phyloP scores from a whole-genome alignment of 2,113 vertebrate genomes.

The Daubentonia madagascariensis region DNA sequence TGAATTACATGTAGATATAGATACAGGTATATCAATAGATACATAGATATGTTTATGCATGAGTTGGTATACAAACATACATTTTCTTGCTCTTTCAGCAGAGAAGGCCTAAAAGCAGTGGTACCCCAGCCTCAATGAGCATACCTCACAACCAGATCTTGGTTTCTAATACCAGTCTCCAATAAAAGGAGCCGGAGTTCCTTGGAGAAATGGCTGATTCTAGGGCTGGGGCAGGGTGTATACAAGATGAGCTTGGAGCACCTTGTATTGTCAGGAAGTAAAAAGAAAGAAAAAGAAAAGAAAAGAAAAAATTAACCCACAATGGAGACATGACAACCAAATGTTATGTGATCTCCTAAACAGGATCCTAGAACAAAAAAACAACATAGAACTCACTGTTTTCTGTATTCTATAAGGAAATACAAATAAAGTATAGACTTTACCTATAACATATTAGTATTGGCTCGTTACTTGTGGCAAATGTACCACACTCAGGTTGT shows the following conservation, averaged over 20 bases:
- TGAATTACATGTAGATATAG: neutral
- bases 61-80: too few species aligned
- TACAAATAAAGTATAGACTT: neutral
- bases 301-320: neutral
- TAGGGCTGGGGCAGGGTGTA: neutral
- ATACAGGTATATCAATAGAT: neutral
- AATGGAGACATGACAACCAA: neutral
- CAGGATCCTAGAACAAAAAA: neutral
- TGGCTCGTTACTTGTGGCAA: neutral
- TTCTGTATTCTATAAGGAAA: neutral
- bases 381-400: neutral
- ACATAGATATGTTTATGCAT: neutral
- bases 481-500: neutral
- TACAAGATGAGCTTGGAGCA: neutral
- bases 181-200: neutral
- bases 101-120: too few species aligned
- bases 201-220: neutral
- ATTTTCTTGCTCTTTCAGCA: too few species aligned
- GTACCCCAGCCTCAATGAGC: neutral
- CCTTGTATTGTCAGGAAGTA: neutral
- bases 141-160: neutral
- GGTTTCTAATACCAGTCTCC: neutral
- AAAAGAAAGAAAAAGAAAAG: neutral
- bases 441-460: neutral
- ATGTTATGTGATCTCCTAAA: neutral